These are phyloP conservation scores for Masnerella sp. DNA, from an alignment of 2,888 invertebrate genomes.

Conservation along the genomic window DNA sequence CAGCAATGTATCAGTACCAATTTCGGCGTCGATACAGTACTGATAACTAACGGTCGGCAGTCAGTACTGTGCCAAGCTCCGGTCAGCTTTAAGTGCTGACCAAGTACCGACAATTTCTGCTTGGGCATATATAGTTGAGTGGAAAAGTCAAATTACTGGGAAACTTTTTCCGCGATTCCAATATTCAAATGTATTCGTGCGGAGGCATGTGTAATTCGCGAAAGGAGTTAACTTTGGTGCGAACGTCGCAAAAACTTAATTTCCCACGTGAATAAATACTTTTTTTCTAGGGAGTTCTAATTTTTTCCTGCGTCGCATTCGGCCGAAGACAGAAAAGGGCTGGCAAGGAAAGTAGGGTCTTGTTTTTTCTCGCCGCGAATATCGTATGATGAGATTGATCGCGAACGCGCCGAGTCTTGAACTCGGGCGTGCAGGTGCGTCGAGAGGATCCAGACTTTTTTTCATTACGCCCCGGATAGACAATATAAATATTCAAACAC, in stretches of 20 bases:
- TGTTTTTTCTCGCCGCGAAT: conserved; percentile 51
- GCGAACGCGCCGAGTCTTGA: conserved; percentile 50
- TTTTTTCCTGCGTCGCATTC: conserved; percentile 34
- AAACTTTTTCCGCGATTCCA: no score
- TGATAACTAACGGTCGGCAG: no score
- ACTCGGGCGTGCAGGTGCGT: conserved; percentile 54
- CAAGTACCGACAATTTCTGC: no score
- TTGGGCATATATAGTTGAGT: no score
- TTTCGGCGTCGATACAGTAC: no score
- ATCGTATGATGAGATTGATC: conserved; percentile 60
- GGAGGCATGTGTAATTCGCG: conserved; percentile 33
- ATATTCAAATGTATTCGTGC: background rate
- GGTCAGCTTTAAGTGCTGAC: no score
- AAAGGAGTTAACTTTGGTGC: conserved; percentile 54
- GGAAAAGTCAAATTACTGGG: no score
- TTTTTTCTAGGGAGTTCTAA: conserved; percentile 52
- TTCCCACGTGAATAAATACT: conserved; percentile 60
- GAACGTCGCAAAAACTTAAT: conserved; percentile 57
- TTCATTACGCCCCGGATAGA: background rate
- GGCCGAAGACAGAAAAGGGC: conserved; percentile 57
- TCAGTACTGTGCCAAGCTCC: no score
- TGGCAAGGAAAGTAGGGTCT: conserved; percentile 59
- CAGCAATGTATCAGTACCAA: no score
- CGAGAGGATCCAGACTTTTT: conserved; percentile 51
- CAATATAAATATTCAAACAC: conserved; percentile 45